Evolutionary conservation across 37 sponge, comb jelly and placozoan species (phyloP).

Genomic region (Dysidea cf. avara): DNA sequence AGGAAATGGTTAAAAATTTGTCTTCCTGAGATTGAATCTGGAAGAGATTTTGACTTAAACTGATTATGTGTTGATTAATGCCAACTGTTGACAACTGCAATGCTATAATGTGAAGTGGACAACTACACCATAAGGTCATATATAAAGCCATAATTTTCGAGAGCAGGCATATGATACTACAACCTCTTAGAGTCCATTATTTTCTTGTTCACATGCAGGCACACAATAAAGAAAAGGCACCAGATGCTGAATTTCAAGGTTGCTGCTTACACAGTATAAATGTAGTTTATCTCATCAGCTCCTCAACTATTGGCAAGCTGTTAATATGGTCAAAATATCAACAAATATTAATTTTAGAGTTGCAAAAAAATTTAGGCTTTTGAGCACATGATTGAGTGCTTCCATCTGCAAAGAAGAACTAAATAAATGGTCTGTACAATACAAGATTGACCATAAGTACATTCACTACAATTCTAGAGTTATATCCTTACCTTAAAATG

Average conservation of each 20-base stretch:
- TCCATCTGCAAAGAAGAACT: not conserved
- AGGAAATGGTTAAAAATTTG: too few species aligned
- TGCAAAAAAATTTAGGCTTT: constrained; percentile 17
- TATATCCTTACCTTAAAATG: too few species aligned
- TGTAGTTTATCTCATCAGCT: constrained; percentile 14
- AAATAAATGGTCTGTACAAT: constrained; percentile 18
- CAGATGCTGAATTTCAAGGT: constrained; percentile 29
- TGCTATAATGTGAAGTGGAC: too few species aligned
- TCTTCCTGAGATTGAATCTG: too few species aligned
- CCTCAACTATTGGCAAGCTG: too few species aligned
- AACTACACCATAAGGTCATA: not conserved
- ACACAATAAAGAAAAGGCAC: constrained; percentile 16
- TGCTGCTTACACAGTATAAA: constrained; percentile 28
- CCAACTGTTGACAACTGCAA: too few species aligned
- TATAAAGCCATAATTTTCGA: constrained; percentile 3
- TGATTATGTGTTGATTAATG: too few species aligned
- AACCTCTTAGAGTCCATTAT: not conserved
- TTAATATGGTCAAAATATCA: too few species aligned
- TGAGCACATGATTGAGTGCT: constrained; percentile 13
- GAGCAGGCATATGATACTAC: constrained; percentile 46
- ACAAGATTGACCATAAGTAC: constrained; percentile 16
- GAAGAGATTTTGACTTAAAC: too few species aligned
- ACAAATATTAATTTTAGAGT: too few species aligned
- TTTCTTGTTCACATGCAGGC: constrained; percentile 13
- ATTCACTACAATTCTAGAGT: constrained; percentile 1